phyloP scores from a whole-genome alignment of 1,140 invertebrate species.

The Drosophila serrata region DNA sequence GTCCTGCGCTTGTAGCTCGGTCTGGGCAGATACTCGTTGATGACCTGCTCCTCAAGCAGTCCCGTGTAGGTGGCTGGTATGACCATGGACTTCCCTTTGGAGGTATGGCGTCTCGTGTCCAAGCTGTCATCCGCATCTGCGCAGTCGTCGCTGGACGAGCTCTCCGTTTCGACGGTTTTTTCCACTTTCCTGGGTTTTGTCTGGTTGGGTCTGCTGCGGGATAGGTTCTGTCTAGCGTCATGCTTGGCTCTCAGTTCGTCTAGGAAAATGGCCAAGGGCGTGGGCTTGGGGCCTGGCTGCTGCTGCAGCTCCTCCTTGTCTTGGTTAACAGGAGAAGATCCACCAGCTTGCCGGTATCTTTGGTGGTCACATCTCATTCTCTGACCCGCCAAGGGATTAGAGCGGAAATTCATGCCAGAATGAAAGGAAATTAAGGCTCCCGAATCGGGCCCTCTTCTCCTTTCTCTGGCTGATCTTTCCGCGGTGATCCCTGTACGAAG shows the following conservation, averaged over 20 bases:
- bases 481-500: background rate
- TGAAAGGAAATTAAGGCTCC: background rate
- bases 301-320: background rate
- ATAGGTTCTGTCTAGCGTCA: background rate
- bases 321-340: background rate
- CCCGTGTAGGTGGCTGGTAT: constrained; percentile 34
- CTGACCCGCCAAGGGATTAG: background rate
- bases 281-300: background rate
- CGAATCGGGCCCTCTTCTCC: background rate
- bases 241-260: constrained; percentile 19
- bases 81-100: background rate
- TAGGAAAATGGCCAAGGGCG: constrained; percentile 19
- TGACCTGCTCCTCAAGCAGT: constrained; percentile 39
- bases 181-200: background rate
- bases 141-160: background rate
- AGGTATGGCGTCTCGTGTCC: no score
- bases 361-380: background rate
- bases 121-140: background rate
- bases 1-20: constrained; percentile 1
- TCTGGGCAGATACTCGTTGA: constrained; percentile 33
- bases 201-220: background rate
- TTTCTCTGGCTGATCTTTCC: background rate
- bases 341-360: background rate
- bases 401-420: background rate
- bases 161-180: background rate